phyloP scores from a whole-genome alignment of 2,113 vertebrate genomes.

The Oenanthe melanoleuca region DNA sequence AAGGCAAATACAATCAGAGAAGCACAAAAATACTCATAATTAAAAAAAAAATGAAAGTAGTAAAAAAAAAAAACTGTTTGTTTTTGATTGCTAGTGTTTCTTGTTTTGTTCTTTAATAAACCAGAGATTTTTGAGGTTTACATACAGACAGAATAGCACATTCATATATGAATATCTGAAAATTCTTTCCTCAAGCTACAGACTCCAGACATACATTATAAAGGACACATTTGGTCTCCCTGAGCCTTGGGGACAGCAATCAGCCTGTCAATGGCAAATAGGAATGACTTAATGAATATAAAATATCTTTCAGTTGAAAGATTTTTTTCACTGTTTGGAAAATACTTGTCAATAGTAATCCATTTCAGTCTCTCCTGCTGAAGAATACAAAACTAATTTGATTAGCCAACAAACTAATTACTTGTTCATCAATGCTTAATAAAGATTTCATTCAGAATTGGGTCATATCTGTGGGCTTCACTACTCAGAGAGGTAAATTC shows the following conservation, averaged over 20 bases:
- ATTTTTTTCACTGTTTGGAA: not conserved
- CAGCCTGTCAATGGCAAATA: not conserved
- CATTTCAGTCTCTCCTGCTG: not conserved
- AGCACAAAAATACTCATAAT: not conserved
- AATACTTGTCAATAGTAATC: not conserved
- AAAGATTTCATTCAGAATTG: not conserved
- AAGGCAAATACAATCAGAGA: not conserved
- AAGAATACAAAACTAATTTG: not conserved
- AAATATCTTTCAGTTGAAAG: not conserved
- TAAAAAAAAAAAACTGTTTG: not conserved
- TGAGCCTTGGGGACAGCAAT: not conserved
- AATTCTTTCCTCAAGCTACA: constrained; percentile 1
- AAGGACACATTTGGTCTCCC: not conserved
- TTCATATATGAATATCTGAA: not conserved
- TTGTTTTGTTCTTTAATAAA: not conserved
- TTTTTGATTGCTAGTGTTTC: not conserved
- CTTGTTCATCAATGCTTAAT: not conserved
- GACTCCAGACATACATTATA: not conserved
- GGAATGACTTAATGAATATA: not conserved
- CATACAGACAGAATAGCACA: not conserved
- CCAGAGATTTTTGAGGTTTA: not conserved
- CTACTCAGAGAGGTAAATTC: not conserved
- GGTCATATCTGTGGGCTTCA: not conserved
- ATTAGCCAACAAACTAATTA: not conserved
- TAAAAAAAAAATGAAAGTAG: not conserved